phyloP scores from a whole-genome alignment of 1,140 invertebrate genomes.

The Psilanteris sp. region DNA sequence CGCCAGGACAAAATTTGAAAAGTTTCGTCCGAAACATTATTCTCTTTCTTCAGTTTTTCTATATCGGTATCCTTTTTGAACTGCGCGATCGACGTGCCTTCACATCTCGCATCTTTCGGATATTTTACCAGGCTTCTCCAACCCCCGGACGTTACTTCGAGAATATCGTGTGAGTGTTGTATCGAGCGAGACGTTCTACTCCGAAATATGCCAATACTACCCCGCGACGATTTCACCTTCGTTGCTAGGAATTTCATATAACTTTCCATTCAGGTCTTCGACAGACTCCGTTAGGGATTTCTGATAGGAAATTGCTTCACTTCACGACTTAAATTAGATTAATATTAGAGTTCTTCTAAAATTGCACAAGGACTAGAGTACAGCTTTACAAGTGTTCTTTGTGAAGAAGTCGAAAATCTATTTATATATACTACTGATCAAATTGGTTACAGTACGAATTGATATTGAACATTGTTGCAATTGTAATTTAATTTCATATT shows the following conservation, averaged over 20 bases:
- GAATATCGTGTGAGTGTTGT: slow-evolving; percentile 51
- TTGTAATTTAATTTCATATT: no score
- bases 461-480: no score
- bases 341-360: slow-evolving; percentile 26
- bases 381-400: slow-evolving; percentile 14
- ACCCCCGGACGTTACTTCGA: slow-evolving; percentile 27
- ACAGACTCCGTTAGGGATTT: slow-evolving; percentile 66
- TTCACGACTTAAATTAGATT: slow-evolving; percentile 57
- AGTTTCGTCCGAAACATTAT: slow-evolving; percentile 21
- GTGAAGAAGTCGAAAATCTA: no score
- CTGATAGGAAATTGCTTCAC: slow-evolving; percentile 55
- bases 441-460: no score
- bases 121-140: slow-evolving; percentile 44
- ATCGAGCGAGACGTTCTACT: slow-evolving; percentile 41
- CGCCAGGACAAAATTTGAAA: neutral
- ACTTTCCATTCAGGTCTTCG: slow-evolving; percentile 72
- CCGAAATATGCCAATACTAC: slow-evolving; percentile 58
- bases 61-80: slow-evolving; percentile 16
- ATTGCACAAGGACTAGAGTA: neutral
- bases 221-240: slow-evolving; percentile 60
- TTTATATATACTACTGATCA: neutral
- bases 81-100: slow-evolving; percentile 13
- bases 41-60: slow-evolving; percentile 23
- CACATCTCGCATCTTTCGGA: slow-evolving; percentile 38
- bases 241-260: slow-evolving; percentile 70